Evolutionary conservation across 2,113 vertebrate genomes (phyloP), one percentile per base, ranked within the genome.

Genomic region (Sus scrofa): DNA sequence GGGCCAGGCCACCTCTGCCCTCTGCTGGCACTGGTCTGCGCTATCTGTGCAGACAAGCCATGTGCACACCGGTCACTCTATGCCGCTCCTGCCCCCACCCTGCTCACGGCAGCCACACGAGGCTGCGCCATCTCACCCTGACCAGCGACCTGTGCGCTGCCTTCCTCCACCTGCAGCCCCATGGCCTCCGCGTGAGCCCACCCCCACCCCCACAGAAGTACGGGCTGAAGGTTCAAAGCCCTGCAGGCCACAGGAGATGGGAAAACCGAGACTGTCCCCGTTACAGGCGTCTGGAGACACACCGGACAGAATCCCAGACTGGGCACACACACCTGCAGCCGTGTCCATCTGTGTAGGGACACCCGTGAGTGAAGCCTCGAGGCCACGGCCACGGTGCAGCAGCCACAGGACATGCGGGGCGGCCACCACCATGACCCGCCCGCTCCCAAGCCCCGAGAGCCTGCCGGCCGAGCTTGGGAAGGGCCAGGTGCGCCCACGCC

Each of bases 401-500:
- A 4, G 50, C 83, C 9, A 12, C 3, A 16, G n/a, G 39, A 30
- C 5, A 12, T n/a, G n/a, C n/a, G 3, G 8, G 30, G 14, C 19
- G 62, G 67, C 27, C 16, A n/a, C 32, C n/a, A 4, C 70, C 50
- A 52, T 4, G 11, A 18, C 58, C 58, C 1, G 3, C 1, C 37
- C 60, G n/a, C 56, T 60, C 19, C 4, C 20, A 30, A 82, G 60
- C 3, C 26, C 82, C 20, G 2, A 2, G 39, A 15, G 34, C 44
- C 14, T 30, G 7, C 16, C 4, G 26, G 56, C 58, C 4, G 1
- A 60, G 63, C 3, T 26, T 32, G 56, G 32, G 52, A 52, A 77
- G 19, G 34, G 62, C 20, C 1, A 37, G 27, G 26, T 30, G 3
- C 2, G 12, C n/a, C 32, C 44, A 10, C 1, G 2, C 7, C 2